A percentile compares a stretch with the other conserved stretches of the same genome.
These are phyloP conservation scores for Eurypyga helias DNA, from an alignment of 2,113 vertebrate species.

Conservation along the genomic window DNA sequence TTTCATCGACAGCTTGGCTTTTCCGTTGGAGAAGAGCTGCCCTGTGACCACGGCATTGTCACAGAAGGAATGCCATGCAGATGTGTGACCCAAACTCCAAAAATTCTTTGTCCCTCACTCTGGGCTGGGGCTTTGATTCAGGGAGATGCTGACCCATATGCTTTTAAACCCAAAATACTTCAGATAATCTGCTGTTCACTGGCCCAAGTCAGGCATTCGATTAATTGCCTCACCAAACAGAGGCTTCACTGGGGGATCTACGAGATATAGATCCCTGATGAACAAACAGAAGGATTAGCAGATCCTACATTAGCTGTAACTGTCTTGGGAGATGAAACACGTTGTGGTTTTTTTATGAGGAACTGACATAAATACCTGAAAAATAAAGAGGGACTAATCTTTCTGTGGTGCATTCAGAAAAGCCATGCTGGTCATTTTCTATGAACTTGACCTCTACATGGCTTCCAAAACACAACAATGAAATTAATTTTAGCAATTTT, in stretches of 20 bases:
- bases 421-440: background rate
- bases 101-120: background rate
- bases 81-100: background rate
- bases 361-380: background rate
- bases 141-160: background rate
- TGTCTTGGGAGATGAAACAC: background rate
- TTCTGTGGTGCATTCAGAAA: background rate
- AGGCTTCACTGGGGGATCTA: background rate
- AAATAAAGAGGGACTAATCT: background rate
- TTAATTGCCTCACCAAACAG: background rate
- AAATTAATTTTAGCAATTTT: background rate
- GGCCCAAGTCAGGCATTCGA: background rate
- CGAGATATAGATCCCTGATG: background rate
- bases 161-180: background rate
- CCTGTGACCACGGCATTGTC: background rate
- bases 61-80: background rate
- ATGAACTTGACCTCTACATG: background rate
- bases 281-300: background rate
- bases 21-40: background rate
- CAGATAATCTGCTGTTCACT: background rate
- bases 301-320: background rate
- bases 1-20: fast-evolving
- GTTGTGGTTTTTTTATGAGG: no score
- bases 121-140: background rate
- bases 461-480: background rate